phyloP scores from a whole-genome alignment of 2,888 invertebrate species.

The Formica aserva region DNA sequence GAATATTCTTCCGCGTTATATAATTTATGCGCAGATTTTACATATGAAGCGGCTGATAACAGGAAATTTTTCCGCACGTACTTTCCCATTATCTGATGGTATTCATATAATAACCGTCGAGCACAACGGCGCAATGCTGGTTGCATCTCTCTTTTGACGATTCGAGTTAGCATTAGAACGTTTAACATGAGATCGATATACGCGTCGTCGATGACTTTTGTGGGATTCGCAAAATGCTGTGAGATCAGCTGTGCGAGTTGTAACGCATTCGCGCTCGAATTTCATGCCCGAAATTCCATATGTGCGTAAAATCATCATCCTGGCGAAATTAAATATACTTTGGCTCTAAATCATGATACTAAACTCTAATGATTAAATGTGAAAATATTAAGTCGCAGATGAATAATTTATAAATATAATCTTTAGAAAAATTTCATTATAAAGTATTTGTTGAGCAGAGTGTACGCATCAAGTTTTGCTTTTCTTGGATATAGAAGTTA shows the following conservation, averaged over 20 bases:
- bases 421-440: background rate
- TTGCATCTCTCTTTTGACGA: background rate
- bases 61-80: background rate
- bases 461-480: background rate
- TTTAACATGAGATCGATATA: background rate
- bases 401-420: background rate
- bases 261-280: background rate
- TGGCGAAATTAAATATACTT: background rate
- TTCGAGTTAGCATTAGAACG: background rate
- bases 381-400: background rate
- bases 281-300: conserved; percentile 4
- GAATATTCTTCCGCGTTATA: background rate
- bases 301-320: background rate
- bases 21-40: conserved; percentile 4
- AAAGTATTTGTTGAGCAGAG: background rate
- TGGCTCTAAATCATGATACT: background rate
- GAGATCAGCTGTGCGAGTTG: background rate
- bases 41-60: background rate
- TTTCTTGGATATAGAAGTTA: background rate
- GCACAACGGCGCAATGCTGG: background rate
- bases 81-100: background rate
- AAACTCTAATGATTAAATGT: conserved; percentile 2
- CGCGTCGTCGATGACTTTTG: background rate
- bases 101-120: background rate
- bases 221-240: background rate